Conservation (phyloP, 2,113 vertebrate species). For the Jacana jacana region DNA sequence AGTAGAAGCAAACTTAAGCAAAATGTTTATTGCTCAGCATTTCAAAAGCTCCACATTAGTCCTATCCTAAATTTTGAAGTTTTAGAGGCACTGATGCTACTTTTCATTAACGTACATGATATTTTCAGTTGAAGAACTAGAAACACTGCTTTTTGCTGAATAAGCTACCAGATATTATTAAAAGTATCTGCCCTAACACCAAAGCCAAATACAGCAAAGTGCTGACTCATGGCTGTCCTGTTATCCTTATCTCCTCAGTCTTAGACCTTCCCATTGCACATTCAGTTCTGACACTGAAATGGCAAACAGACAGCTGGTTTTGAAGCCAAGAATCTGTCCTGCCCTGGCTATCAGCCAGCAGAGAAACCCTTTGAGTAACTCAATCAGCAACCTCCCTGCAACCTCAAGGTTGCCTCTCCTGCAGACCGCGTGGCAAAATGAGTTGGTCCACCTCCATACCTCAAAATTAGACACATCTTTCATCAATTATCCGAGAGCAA, state of each 20-base stretch:
- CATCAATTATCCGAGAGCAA: not conserved
- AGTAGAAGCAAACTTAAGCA: not conserved
- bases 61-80: not conserved
- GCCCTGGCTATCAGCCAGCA: not conserved
- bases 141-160: not conserved
- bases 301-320: not conserved
- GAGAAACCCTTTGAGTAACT: not conserved
- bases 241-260: not conserved
- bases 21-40: not conserved
- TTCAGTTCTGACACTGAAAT: not conserved
- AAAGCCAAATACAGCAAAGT: not conserved
- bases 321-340: not conserved
- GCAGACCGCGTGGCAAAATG: not conserved
- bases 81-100: not conserved
- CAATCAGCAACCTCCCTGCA: not conserved
- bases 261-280: not conserved
- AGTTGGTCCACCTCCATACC: not conserved
- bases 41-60: not conserved
- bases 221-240: not conserved
- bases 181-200: not conserved
- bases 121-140: not conserved
- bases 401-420: not conserved
- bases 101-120: not conserved
- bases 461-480: not conserved
- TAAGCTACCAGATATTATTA: not conserved